Evolutionary conservation across 2,113 vertebrate species (phyloP).

Genomic region (Phylloscopus whistleri): DNA sequence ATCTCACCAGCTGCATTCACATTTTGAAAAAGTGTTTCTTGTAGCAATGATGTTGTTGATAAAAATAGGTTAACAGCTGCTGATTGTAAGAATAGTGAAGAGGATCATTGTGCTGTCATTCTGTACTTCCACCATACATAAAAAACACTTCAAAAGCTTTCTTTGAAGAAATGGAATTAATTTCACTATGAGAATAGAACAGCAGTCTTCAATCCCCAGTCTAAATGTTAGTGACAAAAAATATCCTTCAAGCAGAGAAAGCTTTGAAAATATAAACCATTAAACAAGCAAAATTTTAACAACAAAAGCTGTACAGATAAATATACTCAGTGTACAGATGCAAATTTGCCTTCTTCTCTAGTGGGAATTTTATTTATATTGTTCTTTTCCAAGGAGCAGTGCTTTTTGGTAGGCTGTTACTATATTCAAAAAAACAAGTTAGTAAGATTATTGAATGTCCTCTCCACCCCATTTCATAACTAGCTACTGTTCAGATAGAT

Average conservation of each 20-base stretch:
- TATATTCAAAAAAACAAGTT: background rate
- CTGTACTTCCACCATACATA: background rate
- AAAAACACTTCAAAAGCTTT: constrained; percentile 11
- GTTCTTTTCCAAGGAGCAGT: background rate
- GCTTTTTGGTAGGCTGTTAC: background rate
- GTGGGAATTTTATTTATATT: background rate
- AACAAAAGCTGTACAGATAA: background rate
- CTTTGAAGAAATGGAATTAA: constrained; percentile 23
- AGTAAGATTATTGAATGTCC: background rate
- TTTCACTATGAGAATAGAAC: background rate
- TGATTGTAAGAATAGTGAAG: constrained; percentile 26
- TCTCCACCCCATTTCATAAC: background rate
- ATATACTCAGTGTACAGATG: background rate
- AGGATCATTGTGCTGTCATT: constrained; percentile 36
- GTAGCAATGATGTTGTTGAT: constrained; percentile 25
- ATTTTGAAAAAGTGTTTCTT: constrained; percentile 7
- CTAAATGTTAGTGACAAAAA: background rate
- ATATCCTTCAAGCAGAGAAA: background rate
- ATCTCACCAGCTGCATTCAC: constrained; percentile 21
- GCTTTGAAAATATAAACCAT: background rate
- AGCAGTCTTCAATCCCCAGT: background rate
- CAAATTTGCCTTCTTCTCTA: background rate
- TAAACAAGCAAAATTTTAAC: background rate
- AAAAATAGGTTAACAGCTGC: constrained; percentile 64
- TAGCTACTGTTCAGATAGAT: background rate